A percentile compares a stretch with the other conserved stretches of the same genome.
phyloP scores from a whole-genome alignment of 2,797 vertebrate species.

The Hoplostethus mediterraneus region DNA sequence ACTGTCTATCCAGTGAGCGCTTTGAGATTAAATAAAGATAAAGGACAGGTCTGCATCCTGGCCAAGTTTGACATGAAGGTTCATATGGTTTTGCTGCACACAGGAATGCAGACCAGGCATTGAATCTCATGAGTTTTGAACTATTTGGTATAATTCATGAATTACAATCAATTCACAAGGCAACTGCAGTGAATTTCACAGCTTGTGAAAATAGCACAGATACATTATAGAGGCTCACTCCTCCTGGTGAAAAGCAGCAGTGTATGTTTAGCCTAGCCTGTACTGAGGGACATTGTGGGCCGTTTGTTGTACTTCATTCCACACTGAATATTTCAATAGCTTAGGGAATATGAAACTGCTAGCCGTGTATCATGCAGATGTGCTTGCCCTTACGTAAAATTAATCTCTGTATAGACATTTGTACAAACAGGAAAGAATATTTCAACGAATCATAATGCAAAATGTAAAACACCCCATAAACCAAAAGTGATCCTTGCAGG shows the following conservation, averaged over 20 bases:
- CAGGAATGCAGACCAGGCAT: conserved; percentile 24
- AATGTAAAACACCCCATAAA: conserved; percentile 23
- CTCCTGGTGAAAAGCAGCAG: conserved; percentile 30
- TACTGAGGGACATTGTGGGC: conserved; percentile 19
- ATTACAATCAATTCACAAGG: conserved; percentile 49
- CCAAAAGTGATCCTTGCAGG: conserved; percentile 32
- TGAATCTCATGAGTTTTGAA: conserved; percentile 25
- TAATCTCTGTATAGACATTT: conserved; percentile 24
- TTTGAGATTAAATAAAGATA: conserved; percentile 33
- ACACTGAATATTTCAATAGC: conserved; percentile 40
- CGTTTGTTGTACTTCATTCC: conserved; percentile 27
- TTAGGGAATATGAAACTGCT: conserved; percentile 15
- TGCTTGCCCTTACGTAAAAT: conserved; percentile 36
- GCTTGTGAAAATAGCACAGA: conserved; percentile 31
- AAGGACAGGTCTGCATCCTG: conserved; percentile 21
- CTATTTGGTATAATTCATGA: conserved; percentile 31
- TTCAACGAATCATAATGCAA: conserved; percentile 14
- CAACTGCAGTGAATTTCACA: conserved; percentile 46
- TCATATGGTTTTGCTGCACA: conserved; percentile 56
- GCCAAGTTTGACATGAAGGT: conserved; percentile 12
- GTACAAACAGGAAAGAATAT: conserved; percentile 26
- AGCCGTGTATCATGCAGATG: conserved; percentile 40
- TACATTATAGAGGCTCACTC: not conserved
- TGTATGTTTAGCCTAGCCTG: conserved; percentile 35
- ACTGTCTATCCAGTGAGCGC: conserved; percentile 42